phyloP scores from a whole-genome alignment of 2,888 invertebrate genomes.

The Mesorhabditis sp. region DNA sequence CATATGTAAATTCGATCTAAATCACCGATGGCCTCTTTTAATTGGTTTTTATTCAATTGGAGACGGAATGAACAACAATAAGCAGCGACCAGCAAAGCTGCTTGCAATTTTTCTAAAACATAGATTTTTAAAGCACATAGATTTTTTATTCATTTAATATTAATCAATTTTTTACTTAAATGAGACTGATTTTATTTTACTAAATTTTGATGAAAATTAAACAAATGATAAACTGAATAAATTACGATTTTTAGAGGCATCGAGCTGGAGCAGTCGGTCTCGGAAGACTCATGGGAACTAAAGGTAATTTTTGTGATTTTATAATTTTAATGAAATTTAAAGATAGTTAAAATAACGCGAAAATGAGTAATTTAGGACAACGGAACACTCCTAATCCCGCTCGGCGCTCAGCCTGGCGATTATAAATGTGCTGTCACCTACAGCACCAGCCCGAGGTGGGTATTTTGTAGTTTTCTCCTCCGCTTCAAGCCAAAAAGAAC shows the following conservation, averaged over 20 bases:
- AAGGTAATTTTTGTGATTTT: background rate
- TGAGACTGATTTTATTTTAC: background rate
- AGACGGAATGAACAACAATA: too few species aligned
- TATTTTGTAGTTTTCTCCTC: background rate
- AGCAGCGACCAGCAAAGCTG: too few species aligned
- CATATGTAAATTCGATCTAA: too few species aligned
- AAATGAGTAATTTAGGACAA: background rate
- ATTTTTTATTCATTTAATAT: background rate
- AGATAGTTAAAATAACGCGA: background rate
- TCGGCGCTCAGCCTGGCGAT: background rate
- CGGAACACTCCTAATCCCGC: background rate
- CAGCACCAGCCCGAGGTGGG: background rate
- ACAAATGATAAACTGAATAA: background rate
- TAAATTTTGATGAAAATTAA: too few species aligned
- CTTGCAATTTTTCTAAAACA: too few species aligned
- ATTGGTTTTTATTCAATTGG: too few species aligned
- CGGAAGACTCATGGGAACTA: background rate
- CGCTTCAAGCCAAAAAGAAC: too few species aligned
- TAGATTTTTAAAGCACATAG: too few species aligned
- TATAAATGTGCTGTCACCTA: background rate
- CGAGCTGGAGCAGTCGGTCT: conserved; percentile 2
- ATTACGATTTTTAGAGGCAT: background rate
- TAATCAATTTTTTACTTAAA: background rate
- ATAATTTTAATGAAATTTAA: background rate
- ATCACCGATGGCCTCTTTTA: too few species aligned